phyloP scores from a whole-genome alignment of 2,113 vertebrate species.

The Neogobius melanostomus region DNA sequence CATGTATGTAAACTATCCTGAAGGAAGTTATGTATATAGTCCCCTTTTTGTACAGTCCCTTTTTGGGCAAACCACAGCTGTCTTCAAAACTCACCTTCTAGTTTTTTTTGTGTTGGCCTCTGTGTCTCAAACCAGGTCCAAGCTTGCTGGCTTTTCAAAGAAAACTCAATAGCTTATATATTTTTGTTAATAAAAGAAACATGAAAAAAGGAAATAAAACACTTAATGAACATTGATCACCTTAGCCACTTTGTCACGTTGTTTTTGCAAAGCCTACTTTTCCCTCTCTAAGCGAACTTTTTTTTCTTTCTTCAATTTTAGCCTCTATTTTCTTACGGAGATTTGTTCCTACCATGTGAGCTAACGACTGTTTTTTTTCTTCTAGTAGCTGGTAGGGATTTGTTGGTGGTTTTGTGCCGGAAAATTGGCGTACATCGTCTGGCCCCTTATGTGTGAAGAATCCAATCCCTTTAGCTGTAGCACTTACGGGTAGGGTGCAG shows the following conservation, averaged over 20 bases:
- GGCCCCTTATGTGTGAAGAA: slow-evolving; percentile 24
- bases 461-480: slow-evolving; percentile 43
- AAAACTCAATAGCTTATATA: slow-evolving; percentile 79
- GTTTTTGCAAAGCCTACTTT: slow-evolving; percentile 60
- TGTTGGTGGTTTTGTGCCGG: slow-evolving; percentile 57
- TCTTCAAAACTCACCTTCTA: slow-evolving; percentile 58
- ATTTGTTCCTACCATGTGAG: slow-evolving; percentile 67
- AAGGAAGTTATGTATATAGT: slow-evolving; percentile 70
- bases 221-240: slow-evolving; percentile 71
- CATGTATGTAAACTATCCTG: slow-evolving; percentile 58
- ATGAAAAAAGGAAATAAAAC: slow-evolving; percentile 67
- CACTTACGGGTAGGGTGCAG: slow-evolving; percentile 12
- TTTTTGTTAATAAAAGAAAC: slow-evolving; percentile 81
- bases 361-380: slow-evolving; percentile 63
- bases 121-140: slow-evolving; percentile 40
- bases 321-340: slow-evolving; percentile 81
- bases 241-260: slow-evolving; percentile 76
- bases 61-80: slow-evolving; percentile 68
- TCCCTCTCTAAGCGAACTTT: slow-evolving; percentile 59
- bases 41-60: slow-evolving; percentile 64
- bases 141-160: slow-evolving; percentile 70
- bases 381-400: slow-evolving; percentile 30
- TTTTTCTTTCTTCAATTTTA: slow-evolving; percentile 82
- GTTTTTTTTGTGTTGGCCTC: slow-evolving; percentile 42
- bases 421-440: slow-evolving; percentile 17